Conservation (phyloP, 2,113 vertebrate genomes). For the Phylloscopus trochilus region DNA sequence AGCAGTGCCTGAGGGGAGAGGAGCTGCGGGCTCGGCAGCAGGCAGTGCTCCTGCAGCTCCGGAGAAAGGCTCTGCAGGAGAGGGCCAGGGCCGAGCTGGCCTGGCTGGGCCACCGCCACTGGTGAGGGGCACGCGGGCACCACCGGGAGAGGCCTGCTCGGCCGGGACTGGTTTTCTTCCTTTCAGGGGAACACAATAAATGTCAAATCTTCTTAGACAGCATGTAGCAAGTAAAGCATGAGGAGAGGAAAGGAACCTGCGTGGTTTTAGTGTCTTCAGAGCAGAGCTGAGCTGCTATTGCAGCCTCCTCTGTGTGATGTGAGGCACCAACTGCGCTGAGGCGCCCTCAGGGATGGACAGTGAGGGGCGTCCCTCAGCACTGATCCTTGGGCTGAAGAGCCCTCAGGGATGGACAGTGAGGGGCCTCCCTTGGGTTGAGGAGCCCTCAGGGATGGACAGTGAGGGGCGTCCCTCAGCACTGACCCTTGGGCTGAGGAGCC, state of each 20-base stretch:
- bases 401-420: accelerated
- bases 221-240: not conserved
- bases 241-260: not conserved
- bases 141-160: accelerated
- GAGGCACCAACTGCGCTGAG: not conserved
- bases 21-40: constrained; percentile 60
- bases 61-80: constrained; percentile 51
- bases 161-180: accelerated
- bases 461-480: too few relatives aligned
- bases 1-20: constrained; percentile 65
- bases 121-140: constrained; percentile 28
- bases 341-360: accelerated
- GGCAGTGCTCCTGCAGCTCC: constrained; percentile 63
- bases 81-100: constrained; percentile 54
- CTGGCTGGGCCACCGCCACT: constrained; percentile 48
- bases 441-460: too few relatives aligned
- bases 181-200: not conserved
- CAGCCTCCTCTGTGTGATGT: not conserved
- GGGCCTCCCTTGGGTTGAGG: accelerated
- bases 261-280: not conserved
- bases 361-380: not conserved
- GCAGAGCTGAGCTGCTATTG: accelerated
- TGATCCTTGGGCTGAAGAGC: too few relatives aligned
- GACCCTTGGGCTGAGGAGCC: too few relatives aligned
- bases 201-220: not conserved